These are phyloP conservation scores for Petromus typicus DNA, from an alignment of 2,113 vertebrate species.

Conservation along the genomic window DNA sequence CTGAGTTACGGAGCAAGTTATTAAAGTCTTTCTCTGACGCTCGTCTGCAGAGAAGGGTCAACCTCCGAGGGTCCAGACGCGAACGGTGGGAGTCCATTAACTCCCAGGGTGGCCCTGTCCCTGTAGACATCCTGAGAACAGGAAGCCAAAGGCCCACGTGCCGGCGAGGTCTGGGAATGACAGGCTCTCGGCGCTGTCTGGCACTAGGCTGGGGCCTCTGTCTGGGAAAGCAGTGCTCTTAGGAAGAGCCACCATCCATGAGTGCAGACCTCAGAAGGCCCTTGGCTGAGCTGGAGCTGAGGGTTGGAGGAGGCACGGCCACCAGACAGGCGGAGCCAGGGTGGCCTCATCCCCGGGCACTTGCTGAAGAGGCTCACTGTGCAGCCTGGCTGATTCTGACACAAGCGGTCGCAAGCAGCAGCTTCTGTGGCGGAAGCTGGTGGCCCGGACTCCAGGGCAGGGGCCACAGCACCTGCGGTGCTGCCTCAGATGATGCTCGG, in stretches of 20 bases:
- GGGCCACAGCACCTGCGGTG: background rate
- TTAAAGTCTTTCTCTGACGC: constrained; percentile 16
- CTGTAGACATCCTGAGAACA: background rate
- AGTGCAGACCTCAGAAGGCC: background rate
- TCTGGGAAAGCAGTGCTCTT: rapidly evolving
- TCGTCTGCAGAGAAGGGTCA: constrained; percentile 8
- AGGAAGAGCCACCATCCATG: rapidly evolving
- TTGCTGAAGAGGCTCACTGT: background rate
- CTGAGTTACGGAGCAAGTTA: background rate
- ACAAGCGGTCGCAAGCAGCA: rapidly evolving
- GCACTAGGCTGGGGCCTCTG: rapidly evolving
- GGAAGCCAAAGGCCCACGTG: background rate
- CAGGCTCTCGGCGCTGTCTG: background rate
- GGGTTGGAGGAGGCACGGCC: rapidly evolving
- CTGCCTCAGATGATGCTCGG: rapidly evolving
- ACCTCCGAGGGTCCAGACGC: background rate
- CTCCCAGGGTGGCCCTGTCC: background rate
- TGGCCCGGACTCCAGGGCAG: background rate
- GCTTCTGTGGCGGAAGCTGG: rapidly evolving
- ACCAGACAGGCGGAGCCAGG: background rate
- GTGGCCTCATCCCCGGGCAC: background rate
- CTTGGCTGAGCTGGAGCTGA: too few species aligned
- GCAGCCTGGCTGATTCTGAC: background rate
- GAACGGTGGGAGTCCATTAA: background rate
- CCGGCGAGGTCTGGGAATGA: background rate